phyloP scores from a whole-genome alignment of 2,113 vertebrate species.

The Indri indri region DNA sequence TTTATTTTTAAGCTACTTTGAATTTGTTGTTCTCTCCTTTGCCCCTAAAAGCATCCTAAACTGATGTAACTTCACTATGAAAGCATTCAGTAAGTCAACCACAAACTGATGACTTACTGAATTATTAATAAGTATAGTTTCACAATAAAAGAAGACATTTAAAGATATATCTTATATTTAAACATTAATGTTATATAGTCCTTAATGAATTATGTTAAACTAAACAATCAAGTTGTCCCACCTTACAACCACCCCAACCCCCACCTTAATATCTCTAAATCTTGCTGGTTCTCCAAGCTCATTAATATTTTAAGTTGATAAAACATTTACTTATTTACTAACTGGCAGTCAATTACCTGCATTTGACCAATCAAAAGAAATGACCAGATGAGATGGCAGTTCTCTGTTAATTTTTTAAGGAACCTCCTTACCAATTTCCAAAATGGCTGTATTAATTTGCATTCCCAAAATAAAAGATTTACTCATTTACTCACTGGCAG shows the following conservation, averaged over 20 bases:
- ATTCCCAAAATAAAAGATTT: not conserved
- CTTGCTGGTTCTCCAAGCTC: not conserved
- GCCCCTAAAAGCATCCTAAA: not conserved
- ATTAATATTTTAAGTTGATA: not conserved
- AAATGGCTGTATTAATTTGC: not conserved
- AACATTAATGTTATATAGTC: conserved; percentile 57
- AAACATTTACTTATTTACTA: not conserved
- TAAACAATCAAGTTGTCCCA: not conserved
- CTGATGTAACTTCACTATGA: conserved; percentile 39
- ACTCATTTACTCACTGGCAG: too few species aligned
- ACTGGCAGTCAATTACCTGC: not conserved
- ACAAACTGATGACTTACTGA: conserved; percentile 17
- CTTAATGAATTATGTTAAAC: conserved; percentile 58
- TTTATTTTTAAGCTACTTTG: not conserved
- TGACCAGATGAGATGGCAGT: not conserved
- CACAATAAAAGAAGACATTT: conserved; percentile 43
- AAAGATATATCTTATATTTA: conserved; percentile 41
- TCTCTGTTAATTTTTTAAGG: not conserved
- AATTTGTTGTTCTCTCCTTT: not conserved
- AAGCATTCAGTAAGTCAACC: conserved; percentile 10
- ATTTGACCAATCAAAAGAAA: not conserved
- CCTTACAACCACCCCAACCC: not conserved
- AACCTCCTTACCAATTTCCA: not conserved
- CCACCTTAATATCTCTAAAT: not conserved
- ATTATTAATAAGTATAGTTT: conserved; percentile 56